Evolutionary conservation across 1,140 invertebrate species (phyloP), one percentile per base, ranked within the genome.

Genomic region (Ericerus pela): DNA sequence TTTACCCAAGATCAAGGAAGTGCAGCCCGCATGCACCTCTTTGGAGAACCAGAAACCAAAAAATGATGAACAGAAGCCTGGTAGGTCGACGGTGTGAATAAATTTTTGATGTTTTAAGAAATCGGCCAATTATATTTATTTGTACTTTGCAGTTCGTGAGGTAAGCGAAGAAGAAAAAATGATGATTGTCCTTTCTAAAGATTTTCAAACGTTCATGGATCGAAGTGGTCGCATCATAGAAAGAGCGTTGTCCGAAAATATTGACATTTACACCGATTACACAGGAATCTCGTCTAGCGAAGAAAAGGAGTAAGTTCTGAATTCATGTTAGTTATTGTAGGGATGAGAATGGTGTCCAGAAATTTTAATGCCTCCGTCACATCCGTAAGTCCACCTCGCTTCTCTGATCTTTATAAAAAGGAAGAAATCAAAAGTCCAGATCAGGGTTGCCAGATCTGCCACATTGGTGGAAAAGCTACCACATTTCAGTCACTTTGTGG

Each of bases 91-190:
- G n/a, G 37, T n/a, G n/a, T 54, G 1, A 47, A 33, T 57, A 1
- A 1, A 27, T 33, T 51, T 12, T 33, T 56, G 3, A 16, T 11
- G 1, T 54, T 12, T n/a, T 11, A 12, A 24, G 26, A 33, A 27
- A 4, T 18, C 20, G 8, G n/a, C 31, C 8, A 47, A 12, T 8
- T 16, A n/a, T n/a, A n/a, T n/a, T n/a, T n/a, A n/a, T n/a, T n/a
- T n/a, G n/a, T n/a, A n/a, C 53, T 61, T 67, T 63, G 5, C 67
- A 89, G 85, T 85, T 41, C 75, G 80, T 58, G 90, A 94, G 70
- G 74, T 92, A 54, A 96, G 84, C 64, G 93, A 96, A 68, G 95
- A 98, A 68, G 91, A 98, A 68, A 96, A 96, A 67, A 84, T 94
- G 65, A 91, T 92, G 78, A 89, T 97, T 56, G 82, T 96, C 62